Evolutionary conservation across 2,113 vertebrate species (phyloP), one percentile per base, ranked within the genome.

Genomic region (Gymnogyps californianus): DNA sequence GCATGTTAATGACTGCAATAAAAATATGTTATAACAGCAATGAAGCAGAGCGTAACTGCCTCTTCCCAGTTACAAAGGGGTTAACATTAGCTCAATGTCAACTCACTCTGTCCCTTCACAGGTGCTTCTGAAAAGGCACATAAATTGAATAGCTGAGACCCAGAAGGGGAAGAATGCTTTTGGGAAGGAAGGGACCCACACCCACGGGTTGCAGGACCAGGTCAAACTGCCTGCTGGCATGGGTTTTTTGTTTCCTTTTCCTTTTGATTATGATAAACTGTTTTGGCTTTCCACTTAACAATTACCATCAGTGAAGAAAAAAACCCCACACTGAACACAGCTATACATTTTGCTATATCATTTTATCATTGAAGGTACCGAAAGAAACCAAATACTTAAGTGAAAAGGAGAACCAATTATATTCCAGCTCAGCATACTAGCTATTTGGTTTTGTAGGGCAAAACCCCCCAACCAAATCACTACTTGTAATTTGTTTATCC

Each of bases 111-210:
- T 52, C 36, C 55, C 38, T 90, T 83, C 66, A 38, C 71, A 95
- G 72, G 90, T 98, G 94, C 82, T 93, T 51, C 93, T 66, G 78
- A 91, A 88, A 88, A 90, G 85, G 40, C 76, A 84, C 64, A 69
- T 12, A 16, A 82, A 55, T 44, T 69, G 52, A 92, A 57, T 54
- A 77, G 66, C 75, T 46, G 36, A 66, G 83, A 96, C 11, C 25
- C 49, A 87, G 85, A 82, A 80, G 34, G 42, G 52, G 62, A 87
- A 88, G 65, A 96, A 96, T 44, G 69, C 26, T 69, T 79, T 85
- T 61, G 87, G 80, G 66, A 95, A 96, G 94, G 93, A 96, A 97
- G 62, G 70, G 87, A 94, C 78, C 62, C 86, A 93, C 88, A 96
- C 64, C 76, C 91, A 91, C 32, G 38, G 78, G 65, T 54, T 52